Evolutionary conservation across 1,140 invertebrate species (phyloP), one percentile per base, ranked within the genome.

Genomic region (Nephila pilipes): DNA sequence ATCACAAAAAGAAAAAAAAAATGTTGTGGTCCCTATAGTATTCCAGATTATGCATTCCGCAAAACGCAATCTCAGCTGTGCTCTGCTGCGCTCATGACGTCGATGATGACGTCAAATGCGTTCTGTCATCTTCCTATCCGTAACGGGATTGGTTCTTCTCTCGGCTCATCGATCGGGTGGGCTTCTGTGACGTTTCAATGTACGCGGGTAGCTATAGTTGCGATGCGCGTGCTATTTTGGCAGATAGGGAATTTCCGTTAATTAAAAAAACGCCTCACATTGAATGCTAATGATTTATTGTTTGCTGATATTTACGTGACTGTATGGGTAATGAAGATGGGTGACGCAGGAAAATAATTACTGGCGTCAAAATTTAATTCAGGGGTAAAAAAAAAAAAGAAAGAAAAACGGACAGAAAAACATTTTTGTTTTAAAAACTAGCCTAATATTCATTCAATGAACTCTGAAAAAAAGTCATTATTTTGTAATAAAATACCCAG

Each of bases 31-130:
- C 69, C 65, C 36, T 38, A 16, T 90, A 90, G 88, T 90, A 90
- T 88, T 65, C 32, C 10, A 63, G 12, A 80, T 90, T 58, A 88
- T 65, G 32, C 32, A 88, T 81, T 90, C 75, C 69, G 65, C 57
- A 91, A 83, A 91, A 38, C 58, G 65, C 46, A 83, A 91, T 85
- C 80, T 91, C 80, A 91, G 79, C 90, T 83, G 88, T 80, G 69
- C 63, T 14, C 46, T 81, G 18, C 75, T 80, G 55, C 55, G 25
- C 32, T 85, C 38, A 60, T 92, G 90, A 92, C 90, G 90, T 92
- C 16, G 10, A 5, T 8, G 2, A 32, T 92, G 90, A 92, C 90
- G 90, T 92, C 55, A 85, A 85, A 63, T 20, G 90, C 46, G 90
- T 92, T 81, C 75, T 85, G 55, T 36, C 58, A 81, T 38, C 46